A percentile compares a stretch with the other conserved stretches of the same genome.
Conservation (phyloP, 2,113 vertebrate species). For the Ellobius talpinus region DNA sequence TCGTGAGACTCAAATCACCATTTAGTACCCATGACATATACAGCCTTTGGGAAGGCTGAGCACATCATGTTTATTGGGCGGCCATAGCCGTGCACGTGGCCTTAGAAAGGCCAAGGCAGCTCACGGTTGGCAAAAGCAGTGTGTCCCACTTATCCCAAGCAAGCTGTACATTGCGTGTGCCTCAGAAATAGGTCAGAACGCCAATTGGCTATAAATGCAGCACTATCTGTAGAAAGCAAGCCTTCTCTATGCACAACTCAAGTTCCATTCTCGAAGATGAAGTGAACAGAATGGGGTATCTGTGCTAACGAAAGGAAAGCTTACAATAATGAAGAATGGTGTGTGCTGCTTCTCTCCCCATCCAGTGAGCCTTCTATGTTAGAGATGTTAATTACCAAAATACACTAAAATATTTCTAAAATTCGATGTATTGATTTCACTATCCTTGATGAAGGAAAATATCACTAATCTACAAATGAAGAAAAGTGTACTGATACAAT, state of each 20-base stretch:
- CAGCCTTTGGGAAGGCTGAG: neutral
- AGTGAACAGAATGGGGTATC: neutral
- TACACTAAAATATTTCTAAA: slow-evolving; percentile 47
- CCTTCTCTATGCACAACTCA: neutral
- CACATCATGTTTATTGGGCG: too few relatives aligned
- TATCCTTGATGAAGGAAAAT: slow-evolving; percentile 42
- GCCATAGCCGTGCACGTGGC: neutral
- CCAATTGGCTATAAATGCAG: neutral
- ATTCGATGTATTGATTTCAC: neutral
- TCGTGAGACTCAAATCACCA: neutral
- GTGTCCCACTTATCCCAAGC: neutral
- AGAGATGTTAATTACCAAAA: slow-evolving; percentile 27
- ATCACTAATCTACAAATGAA: neutral
- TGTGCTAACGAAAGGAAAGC: neutral
- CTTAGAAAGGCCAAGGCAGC: neutral
- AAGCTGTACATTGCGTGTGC: neutral
- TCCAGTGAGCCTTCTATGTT: neutral
- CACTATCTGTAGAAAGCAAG: neutral
- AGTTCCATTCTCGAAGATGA: neutral
- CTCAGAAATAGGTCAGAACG: neutral
- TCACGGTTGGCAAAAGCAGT: neutral
- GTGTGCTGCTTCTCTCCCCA: neutral
- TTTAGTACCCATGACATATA: neutral
- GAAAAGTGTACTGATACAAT: neutral
- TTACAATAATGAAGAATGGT: neutral